phyloP scores from a whole-genome alignment of 2,888 invertebrate species.

The Phalera bucephala region DNA sequence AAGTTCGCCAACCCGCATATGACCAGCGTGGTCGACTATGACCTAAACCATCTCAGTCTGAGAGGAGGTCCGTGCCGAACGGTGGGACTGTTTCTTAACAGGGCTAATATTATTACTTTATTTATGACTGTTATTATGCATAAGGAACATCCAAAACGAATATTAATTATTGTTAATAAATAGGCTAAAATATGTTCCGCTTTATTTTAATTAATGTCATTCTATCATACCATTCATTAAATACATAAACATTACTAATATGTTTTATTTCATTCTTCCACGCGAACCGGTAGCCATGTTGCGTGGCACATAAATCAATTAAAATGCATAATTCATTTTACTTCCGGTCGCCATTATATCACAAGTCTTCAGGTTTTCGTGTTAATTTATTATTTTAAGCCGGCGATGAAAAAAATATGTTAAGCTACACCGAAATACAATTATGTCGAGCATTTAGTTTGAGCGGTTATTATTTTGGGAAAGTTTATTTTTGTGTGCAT shows the following conservation, averaged over 20 bases:
- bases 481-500: background rate
- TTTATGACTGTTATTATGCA: no score
- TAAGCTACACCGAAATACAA: background rate
- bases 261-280: slow-evolving; percentile 2
- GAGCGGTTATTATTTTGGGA: background rate
- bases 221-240: no score
- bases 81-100: no score
- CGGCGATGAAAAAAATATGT: background rate
- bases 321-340: slow-evolving; percentile 14
- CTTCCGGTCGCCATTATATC: slow-evolving; percentile 18
- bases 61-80: no score
- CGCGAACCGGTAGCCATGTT: slow-evolving; percentile 1
- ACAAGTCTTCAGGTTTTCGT: slow-evolving; percentile 2
- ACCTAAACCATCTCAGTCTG: no score
- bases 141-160: no score
- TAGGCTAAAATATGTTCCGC: no score
- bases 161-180: no score
- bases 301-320: slow-evolving; percentile 6
- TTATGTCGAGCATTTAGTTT: background rate
- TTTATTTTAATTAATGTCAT: no score
- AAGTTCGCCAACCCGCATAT: no score
- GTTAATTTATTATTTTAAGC: slow-evolving; percentile 3
- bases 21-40: no score
- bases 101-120: no score
- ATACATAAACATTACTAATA: slow-evolving; percentile 12